phyloP scores from a whole-genome alignment of 2,113 vertebrate genomes.

The Lontra canadensis region DNA sequence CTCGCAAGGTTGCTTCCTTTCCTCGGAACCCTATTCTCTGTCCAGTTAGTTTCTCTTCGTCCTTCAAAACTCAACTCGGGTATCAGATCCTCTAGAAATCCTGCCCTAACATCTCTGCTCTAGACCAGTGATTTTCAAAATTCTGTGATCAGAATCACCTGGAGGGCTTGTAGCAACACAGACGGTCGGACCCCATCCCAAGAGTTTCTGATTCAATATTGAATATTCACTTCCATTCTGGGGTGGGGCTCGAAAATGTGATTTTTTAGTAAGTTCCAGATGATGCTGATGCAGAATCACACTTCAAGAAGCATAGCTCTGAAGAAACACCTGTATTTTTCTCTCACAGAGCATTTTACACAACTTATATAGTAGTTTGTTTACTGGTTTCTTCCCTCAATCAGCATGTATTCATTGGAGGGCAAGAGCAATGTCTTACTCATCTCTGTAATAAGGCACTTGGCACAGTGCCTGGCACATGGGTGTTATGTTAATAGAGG shows the following conservation, averaged over 20 bases:
- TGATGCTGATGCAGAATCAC: not conserved
- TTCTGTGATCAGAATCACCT: not conserved
- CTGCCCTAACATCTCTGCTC: not conserved
- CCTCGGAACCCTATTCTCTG: not conserved
- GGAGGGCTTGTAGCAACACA: not conserved
- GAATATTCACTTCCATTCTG: not conserved
- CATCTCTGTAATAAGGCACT: not conserved
- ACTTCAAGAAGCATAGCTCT: not conserved
- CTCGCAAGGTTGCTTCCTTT: not conserved
- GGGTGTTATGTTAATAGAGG: not conserved
- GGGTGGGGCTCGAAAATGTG: not conserved
- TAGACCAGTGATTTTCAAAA: not conserved
- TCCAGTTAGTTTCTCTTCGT: not conserved
- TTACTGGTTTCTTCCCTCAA: not conserved
- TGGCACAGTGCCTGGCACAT: not conserved
- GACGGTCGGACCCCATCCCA: rapidly evolving
- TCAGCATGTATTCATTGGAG: not conserved
- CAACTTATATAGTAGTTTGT: no score
- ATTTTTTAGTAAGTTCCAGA: not conserved
- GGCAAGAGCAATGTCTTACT: not conserved
- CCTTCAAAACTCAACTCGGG: not conserved
- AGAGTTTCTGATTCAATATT: not conserved
- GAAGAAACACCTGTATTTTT: not conserved
- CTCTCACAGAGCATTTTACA: not conserved
- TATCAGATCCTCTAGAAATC: not conserved